These are phyloP conservation scores for Psittacula cyanocephala DNA, from an alignment of 2,113 vertebrate species.

Conservation along the genomic window DNA sequence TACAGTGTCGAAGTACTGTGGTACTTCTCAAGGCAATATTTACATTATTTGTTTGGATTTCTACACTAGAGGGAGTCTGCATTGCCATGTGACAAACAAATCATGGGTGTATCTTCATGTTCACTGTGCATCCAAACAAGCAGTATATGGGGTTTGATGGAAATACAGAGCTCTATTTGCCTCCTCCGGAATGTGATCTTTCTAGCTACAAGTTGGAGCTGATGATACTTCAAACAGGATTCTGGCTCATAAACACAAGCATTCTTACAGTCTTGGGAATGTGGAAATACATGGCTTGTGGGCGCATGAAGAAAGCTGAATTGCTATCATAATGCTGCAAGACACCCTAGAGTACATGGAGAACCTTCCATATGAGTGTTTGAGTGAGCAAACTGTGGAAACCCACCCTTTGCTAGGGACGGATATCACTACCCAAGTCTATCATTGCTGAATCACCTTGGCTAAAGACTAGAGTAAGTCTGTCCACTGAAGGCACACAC, in stretches of 20 bases:
- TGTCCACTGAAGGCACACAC: background rate
- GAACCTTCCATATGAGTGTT: accelerated
- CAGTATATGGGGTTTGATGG: accelerated
- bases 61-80: accelerated
- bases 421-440: accelerated
- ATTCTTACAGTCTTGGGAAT: background rate
- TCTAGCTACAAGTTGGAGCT: background rate
- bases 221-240: background rate
- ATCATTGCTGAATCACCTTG: background rate
- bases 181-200: background rate
- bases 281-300: background rate
- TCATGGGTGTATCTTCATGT: accelerated
- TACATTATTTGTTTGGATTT: background rate
- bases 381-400: background rate
- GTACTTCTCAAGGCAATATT: background rate
- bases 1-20: background rate
- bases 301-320: background rate
- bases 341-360: accelerated
- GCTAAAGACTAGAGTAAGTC: background rate
- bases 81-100: background rate
- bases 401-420: accelerated
- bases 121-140: accelerated
- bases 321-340: background rate
- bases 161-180: background rate
- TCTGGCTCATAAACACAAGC: background rate